Percentiles rank a stretch among this genome's conserved stretches.
phyloP scores from a whole-genome alignment of 2,113 vertebrate genomes.

The Cricetomys ansorgei region DNA sequence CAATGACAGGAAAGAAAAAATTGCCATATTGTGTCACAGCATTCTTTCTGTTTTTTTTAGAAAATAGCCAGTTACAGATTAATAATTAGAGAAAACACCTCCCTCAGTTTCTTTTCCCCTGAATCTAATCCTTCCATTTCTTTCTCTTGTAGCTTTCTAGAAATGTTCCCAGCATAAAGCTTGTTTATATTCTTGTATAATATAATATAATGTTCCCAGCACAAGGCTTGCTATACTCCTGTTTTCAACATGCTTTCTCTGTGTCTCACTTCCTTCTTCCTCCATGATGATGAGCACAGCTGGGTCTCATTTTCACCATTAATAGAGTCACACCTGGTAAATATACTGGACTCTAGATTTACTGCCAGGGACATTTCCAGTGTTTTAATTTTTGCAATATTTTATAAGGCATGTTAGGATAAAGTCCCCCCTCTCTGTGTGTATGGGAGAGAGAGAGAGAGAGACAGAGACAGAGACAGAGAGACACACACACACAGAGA shows the following conservation, averaged over 20 bases:
- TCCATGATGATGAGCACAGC: neutral
- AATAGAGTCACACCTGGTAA: neutral
- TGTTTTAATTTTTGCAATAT: neutral
- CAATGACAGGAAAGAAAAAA: neutral
- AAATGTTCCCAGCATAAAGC: neutral
- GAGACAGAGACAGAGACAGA: too few species aligned
- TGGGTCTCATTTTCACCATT: neutral
- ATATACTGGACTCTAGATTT: neutral
- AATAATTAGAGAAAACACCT: neutral
- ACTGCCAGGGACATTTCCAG: neutral
- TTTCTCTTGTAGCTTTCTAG: neutral
- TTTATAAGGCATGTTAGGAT: neutral
- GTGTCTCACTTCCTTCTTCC: neutral
- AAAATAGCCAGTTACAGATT: neutral
- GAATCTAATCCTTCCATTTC: neutral
- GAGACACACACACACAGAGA: too few species aligned
- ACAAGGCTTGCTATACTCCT: neutral
- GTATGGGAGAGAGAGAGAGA: too few species aligned
- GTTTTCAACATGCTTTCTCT: neutral
- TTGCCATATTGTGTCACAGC: neutral
- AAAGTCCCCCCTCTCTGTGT: neutral
- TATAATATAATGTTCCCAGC: neutral
- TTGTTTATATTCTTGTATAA: too few species aligned
- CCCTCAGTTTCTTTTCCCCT: neutral
- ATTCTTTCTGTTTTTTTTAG: neutral